A percentile compares a stretch with the other conserved stretches of the same genome.
These are phyloP conservation scores for Equus quagga DNA, from an alignment of 2,113 vertebrate genomes.

Conservation along the genomic window DNA sequence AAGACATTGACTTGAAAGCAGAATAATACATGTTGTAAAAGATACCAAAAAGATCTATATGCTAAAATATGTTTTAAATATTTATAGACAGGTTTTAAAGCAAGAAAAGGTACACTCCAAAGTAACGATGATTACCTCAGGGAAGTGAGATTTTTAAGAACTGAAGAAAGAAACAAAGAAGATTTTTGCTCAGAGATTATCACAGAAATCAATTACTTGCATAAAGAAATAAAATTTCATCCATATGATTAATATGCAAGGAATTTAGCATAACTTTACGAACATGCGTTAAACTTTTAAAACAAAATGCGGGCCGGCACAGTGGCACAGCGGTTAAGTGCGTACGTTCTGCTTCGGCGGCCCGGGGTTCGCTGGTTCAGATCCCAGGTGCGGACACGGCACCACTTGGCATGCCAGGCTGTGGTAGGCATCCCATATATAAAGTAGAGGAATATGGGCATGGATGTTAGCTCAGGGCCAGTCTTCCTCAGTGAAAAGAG, in stretches of 20 bases:
- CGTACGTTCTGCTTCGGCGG: too few relatives aligned
- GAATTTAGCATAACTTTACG: neutral
- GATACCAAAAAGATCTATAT: neutral
- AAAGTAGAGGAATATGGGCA: too few relatives aligned
- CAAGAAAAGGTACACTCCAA: neutral
- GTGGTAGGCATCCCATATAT: too few relatives aligned
- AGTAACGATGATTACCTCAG: neutral
- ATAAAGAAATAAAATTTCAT: conserved; percentile 1
- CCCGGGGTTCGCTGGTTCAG: too few relatives aligned
- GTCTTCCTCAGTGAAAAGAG: too few relatives aligned
- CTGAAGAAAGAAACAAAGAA: neutral
- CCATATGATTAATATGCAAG: conserved; percentile 35
- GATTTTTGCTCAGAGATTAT: neutral
- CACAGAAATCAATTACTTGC: neutral
- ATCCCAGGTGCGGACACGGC: too few relatives aligned
- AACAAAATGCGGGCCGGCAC: neutral
- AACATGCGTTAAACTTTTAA: conserved; percentile 43
- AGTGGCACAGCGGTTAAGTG: too few relatives aligned
- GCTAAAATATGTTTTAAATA: neutral
- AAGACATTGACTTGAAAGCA: neutral
- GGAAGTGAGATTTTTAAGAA: neutral
- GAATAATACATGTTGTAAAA: neutral
- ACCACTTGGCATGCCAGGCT: too few relatives aligned
- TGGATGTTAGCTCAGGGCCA: too few relatives aligned
- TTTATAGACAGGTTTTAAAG: neutral